Evolutionary conservation across 2,797 vertebrate genomes (phyloP).

Genomic region (Phyllotis vaccarum): DNA sequence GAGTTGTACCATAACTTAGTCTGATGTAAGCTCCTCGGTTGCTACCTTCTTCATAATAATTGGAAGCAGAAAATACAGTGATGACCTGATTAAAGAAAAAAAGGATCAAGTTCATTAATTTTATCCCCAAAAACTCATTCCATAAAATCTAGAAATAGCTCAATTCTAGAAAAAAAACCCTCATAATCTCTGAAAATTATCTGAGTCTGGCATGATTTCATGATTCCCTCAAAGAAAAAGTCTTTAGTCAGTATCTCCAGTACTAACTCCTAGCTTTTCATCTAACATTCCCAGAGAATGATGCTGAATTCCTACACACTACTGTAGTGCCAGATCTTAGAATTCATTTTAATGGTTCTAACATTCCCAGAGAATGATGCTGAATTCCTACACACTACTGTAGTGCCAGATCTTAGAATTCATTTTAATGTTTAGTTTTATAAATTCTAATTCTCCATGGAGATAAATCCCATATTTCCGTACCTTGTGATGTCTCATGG

Average conservation of each 20-base stretch:
- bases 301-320: neutral
- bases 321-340: constrained; percentile 11
- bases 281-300: neutral
- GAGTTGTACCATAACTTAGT: constrained; percentile 90
- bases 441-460: constrained; percentile 63
- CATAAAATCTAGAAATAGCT: constrained; percentile 59
- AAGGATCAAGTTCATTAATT: constrained; percentile 47
- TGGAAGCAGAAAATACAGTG: constrained; percentile 99
- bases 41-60: constrained; percentile 98
- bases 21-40: constrained; percentile 97
- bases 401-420: constrained; percentile 16
- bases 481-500: constrained; percentile 16
- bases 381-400: neutral
- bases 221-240: neutral
- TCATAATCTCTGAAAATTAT: constrained; percentile 51
- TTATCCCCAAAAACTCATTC: constrained; percentile 62
- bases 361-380: neutral
- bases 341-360: too few species aligned
- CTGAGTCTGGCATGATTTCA: constrained; percentile 35
- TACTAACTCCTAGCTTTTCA: neutral
- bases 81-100: constrained; percentile 91
- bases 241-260: neutral
- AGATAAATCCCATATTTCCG: constrained; percentile 41
- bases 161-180: constrained; percentile 28
- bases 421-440: neutral